These are phyloP conservation scores for Pangasianodon gigas DNA, from an alignment of 2,113 vertebrate species.

Conservation along the genomic window DNA sequence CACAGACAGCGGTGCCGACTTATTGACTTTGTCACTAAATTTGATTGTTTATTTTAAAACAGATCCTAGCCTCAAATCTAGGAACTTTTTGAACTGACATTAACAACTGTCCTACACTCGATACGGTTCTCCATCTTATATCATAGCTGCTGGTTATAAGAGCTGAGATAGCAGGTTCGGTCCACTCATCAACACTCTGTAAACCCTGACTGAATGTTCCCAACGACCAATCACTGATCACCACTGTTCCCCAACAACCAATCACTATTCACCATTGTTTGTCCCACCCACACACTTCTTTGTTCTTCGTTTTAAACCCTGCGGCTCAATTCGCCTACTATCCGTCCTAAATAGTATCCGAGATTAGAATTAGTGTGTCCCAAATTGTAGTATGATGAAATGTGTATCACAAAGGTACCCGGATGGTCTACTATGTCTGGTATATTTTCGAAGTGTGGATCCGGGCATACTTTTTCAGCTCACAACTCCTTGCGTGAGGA, in stretches of 20 bases:
- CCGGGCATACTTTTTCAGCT: too few species aligned
- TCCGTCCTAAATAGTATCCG: too few species aligned
- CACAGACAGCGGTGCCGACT: neutral
- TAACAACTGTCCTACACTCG: neutral
- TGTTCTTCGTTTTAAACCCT: neutral
- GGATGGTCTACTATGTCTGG: too few species aligned
- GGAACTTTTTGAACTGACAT: neutral
- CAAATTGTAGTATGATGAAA: too few species aligned
- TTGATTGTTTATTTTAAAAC: neutral
- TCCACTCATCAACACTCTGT: neutral
- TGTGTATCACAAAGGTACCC: too few species aligned
- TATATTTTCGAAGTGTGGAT: too few species aligned
- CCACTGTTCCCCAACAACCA: neutral
- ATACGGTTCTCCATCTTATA: neutral
- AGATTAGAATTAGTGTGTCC: too few species aligned
- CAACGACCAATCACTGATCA: neutral
- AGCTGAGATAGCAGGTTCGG: neutral
- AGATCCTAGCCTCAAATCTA: neutral
- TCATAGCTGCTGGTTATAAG: neutral
- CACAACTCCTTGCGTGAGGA: too few species aligned
- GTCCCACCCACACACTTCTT: neutral
- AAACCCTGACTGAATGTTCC: neutral
- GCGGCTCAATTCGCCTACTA: too few species aligned
- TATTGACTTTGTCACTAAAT: neutral
- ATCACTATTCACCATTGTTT: neutral